Evolutionary conservation across 2,888 invertebrate species (phyloP).

Genomic region (Drosophila mimetica): DNA sequence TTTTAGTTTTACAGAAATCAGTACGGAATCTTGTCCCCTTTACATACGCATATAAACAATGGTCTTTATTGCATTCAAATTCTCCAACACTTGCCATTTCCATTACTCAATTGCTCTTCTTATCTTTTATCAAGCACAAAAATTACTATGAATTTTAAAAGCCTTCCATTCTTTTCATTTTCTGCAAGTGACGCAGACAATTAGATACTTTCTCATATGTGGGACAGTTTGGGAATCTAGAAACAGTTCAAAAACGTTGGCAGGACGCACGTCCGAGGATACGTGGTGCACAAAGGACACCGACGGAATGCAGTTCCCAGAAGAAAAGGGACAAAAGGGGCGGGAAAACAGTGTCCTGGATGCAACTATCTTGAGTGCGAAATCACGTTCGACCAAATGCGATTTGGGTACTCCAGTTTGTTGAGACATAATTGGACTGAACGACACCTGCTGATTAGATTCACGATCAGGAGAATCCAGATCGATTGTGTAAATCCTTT

Average conservation of each 20-base stretch:
- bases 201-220: slow-evolving; percentile 24
- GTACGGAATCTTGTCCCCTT: background rate
- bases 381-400: slow-evolving; percentile 60
- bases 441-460: slow-evolving; percentile 46
- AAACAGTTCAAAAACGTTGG: slow-evolving; percentile 20
- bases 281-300: slow-evolving; percentile 57
- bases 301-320: slow-evolving; percentile 48
- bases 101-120: background rate
- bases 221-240: slow-evolving; percentile 43
- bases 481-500: slow-evolving; percentile 56
- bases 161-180: background rate
- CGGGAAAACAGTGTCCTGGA: slow-evolving; percentile 25
- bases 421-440: slow-evolving; percentile 52
- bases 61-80: background rate
- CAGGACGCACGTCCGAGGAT: slow-evolving; percentile 50
- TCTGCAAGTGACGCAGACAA: slow-evolving; percentile 7
- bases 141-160: slow-evolving; percentile 16
- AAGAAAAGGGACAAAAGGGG: slow-evolving; percentile 40
- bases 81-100: background rate
- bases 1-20: background rate
- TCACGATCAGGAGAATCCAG: background rate
- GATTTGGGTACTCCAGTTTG: slow-evolving; percentile 11
- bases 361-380: slow-evolving; percentile 65
- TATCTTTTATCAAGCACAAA: slow-evolving; percentile 14
- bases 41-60: background rate